Evolutionary conservation across 2,113 vertebrate genomes (phyloP), one percentile per base, ranked within the genome.

Genomic region (Hippolais icterina): DNA sequence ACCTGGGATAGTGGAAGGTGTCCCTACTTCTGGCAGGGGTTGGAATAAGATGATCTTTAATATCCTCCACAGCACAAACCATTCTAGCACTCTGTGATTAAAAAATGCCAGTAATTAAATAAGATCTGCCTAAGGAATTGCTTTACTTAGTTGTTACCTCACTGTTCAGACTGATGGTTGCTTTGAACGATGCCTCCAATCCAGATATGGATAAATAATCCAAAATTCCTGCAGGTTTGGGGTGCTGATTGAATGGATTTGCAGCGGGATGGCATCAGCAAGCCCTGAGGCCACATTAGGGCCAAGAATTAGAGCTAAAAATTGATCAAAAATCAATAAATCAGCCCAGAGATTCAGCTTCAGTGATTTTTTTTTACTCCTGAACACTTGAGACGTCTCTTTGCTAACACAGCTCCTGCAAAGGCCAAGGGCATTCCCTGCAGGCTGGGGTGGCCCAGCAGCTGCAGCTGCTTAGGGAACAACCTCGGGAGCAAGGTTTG

Each of bases 401-500:
- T 78, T 56, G 56, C 81, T 29, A 15, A 8, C 47, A 57, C 46
- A 82, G 8, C 6, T 56, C 63, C 90, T 25, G 95, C 83, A 54
- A 68, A 94, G 89, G 23, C 90, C 44, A 42, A 2, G 29, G 91
- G 89, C 70, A 63, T 68, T 56, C 96, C 72, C 78, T 37, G 92
- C 68, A 39, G 82, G 76, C 7, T 0, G 10, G 75, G 74, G 23
- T 1, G 47, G 41, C 70, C 89, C 93, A 53, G 96, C 49, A 93
- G 97, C 97, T 98, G 98, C 92, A 93, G 97, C 85, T 95, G 94
- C 70, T 97, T 96, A 97, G 39, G 93, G 83, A 96, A 83, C 75
- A 90, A 71, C 29, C 61, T 74, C 64, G 87, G 95, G 81, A 97
- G 97, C 71, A 82, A 94, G 60, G 13, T 59, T 95, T 42, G 96